Evolutionary conservation across 1,140 invertebrate genomes (phyloP).

Genomic region (Rhynchophorus ferrugineus): DNA sequence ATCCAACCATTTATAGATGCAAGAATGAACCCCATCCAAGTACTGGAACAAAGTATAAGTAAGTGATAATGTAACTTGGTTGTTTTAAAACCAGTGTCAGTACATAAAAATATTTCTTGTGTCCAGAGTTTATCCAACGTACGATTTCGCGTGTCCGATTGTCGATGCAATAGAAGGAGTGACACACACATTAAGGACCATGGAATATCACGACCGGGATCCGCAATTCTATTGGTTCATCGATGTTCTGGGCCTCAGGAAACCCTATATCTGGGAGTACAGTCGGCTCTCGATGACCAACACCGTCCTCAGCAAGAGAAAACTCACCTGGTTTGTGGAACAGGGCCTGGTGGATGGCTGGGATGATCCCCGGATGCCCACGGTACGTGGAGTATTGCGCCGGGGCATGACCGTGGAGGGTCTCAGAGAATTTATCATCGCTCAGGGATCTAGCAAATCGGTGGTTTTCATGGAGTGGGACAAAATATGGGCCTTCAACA

Average conservation of each 20-base stretch:
- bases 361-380: slow-evolving; percentile 99
- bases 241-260: slow-evolving; percentile 75
- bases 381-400: slow-evolving; percentile 90
- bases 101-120: slow-evolving; percentile 9
- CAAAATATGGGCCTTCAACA: slow-evolving; percentile 99
- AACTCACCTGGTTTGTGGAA: slow-evolving; percentile 96
- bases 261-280: slow-evolving; percentile 94
- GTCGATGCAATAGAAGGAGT: slow-evolving; percentile 96
- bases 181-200: slow-evolving; percentile 94
- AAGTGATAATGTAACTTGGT: slow-evolving; percentile 38
- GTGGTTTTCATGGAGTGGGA: slow-evolving; percentile 99
- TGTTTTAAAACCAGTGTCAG: neutral
- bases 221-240: slow-evolving; percentile 97
- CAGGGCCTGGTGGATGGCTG: slow-evolving; percentile 92
- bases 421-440: slow-evolving; percentile 94
- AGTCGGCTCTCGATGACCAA: slow-evolving; percentile 88
- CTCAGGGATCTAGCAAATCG: slow-evolving; percentile 96
- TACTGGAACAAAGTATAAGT: slow-evolving; percentile 93
- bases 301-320: slow-evolving; percentile 94
- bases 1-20: slow-evolving; percentile 99
- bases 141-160: slow-evolving; percentile 99
- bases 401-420: slow-evolving; percentile 97
- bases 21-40: slow-evolving; percentile 90
- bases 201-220: slow-evolving; percentile 97
- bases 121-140: slow-evolving; percentile 94